These are phyloP conservation scores for Seriola rivoliana DNA, from an alignment of 2,113 vertebrate genomes.

Conservation along the genomic window DNA sequence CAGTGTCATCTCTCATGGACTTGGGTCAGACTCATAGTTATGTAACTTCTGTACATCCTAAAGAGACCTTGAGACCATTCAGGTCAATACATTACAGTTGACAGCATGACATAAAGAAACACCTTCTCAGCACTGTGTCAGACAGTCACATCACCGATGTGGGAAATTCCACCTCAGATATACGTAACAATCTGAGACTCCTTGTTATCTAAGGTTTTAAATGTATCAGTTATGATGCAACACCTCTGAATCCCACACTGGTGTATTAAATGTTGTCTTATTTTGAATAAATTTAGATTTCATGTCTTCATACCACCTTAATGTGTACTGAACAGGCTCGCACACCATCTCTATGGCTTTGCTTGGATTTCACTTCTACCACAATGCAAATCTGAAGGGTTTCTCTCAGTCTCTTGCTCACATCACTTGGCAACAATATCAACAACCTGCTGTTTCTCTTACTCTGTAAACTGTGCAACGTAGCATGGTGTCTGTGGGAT, in stretches of 20 bases:
- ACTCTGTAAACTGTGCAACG: no score
- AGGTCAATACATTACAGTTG: not conserved
- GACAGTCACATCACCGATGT: constrained; percentile 3
- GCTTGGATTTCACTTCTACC: not conserved
- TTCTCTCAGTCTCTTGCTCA: no score
- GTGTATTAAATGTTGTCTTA: not conserved
- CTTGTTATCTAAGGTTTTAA: not conserved
- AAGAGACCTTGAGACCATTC: not conserved
- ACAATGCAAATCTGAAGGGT: not conserved
- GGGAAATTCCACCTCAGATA: constrained; percentile 32
- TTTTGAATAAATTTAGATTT: not conserved
- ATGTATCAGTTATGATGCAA: no score
- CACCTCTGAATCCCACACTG: no score
- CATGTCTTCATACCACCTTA: not conserved
- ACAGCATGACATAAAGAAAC: not conserved
- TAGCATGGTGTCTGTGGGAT: no score
- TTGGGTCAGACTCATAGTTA: not conserved
- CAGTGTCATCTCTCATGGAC: not conserved
- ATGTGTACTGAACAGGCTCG: not conserved
- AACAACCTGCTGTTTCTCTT: no score
- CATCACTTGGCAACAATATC: no score
- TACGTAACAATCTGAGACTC: constrained; percentile 17
- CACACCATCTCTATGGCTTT: not conserved
- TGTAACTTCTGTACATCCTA: not conserved
- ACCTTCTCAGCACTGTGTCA: not conserved